Evolutionary conservation across 2,113 vertebrate genomes (phyloP).

Genomic region (Salminus brasiliensis): DNA sequence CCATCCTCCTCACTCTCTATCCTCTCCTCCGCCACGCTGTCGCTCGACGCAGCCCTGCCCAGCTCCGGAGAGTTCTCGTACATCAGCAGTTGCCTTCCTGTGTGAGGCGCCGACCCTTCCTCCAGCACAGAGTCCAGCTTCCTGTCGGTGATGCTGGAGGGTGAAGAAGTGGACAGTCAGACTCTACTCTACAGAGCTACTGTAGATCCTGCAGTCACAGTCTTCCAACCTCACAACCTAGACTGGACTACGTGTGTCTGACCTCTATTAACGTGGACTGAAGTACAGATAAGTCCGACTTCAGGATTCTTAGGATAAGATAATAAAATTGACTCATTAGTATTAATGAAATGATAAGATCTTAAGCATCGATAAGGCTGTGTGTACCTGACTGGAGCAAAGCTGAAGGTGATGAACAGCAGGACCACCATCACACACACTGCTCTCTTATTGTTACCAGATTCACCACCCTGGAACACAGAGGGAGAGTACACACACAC

Average conservation of each 20-base stretch:
- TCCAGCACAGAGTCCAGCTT: conserved; percentile 59
- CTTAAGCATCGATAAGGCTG: too few relatives aligned
- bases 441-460: conserved; percentile 78
- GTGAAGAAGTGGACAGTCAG: not conserved
- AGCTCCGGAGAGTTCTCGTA: conserved; percentile 57
- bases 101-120: conserved; percentile 60
- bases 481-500: conserved; percentile 10
- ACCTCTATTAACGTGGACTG: too few relatives aligned
- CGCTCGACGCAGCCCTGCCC: not conserved
- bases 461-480: conserved; percentile 72
- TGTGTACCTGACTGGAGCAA: conserved; percentile 85
- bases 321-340: too few relatives aligned
- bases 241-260: too few relatives aligned
- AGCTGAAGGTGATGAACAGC: conserved; percentile 89
- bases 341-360: too few relatives aligned
- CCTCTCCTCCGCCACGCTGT: conserved; percentile 51
- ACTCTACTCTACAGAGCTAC: too few relatives aligned
- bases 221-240: too few relatives aligned
- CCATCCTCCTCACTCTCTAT: conserved; percentile 62
- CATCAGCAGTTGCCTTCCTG: conserved; percentile 77
- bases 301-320: too few relatives aligned
- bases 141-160: conserved; percentile 81
- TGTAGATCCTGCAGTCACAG: too few relatives aligned
- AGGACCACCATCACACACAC: conserved; percentile 88
- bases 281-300: too few relatives aligned